phyloP scores from a whole-genome alignment of 2,797 vertebrate genomes.

The Diplodus puntazzo region DNA sequence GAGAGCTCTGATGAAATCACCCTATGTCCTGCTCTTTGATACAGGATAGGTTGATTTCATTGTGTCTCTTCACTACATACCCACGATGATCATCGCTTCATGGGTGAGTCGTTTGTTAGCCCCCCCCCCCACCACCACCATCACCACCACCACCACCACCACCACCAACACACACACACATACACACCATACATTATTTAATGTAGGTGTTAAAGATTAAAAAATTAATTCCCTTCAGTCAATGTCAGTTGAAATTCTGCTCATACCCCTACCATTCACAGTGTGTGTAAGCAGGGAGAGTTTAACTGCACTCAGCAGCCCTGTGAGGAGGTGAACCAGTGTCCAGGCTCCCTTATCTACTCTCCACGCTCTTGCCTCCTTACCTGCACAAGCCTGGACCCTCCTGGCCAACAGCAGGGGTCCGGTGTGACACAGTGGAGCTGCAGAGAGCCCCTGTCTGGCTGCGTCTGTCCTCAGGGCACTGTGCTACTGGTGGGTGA shows the following conservation, averaged over 20 bases:
- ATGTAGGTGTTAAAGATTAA: not conserved
- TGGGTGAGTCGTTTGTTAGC: no score
- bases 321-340: conserved; percentile 82
- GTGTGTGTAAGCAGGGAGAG: conserved; percentile 82
- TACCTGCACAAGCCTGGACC: conserved; percentile 86
- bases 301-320: conserved; percentile 86
- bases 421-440: conserved; percentile 39
- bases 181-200: not conserved
- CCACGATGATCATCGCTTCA: conserved; percentile 20
- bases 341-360: conserved; percentile 87
- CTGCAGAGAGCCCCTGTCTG: conserved; percentile 84
- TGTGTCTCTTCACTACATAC: conserved; percentile 78
- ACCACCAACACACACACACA: no score
- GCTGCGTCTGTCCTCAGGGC: conserved; percentile 91
- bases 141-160: no score
- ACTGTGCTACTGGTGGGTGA: conserved; percentile 87
- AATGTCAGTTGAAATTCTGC: not conserved
- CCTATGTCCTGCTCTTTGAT: conserved; percentile 85
- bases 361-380: conserved; percentile 88
- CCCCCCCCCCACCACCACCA: no score
- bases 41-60: conserved; percentile 94
- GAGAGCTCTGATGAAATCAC: conserved; percentile 90
- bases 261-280: conserved; percentile 47
- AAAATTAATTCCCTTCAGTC: not conserved
- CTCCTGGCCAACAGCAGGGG: conserved; percentile 72